Base-by-base conservation (phyloP, 2,797 vertebrate genomes). In the Limosa lapponica region DNA sequence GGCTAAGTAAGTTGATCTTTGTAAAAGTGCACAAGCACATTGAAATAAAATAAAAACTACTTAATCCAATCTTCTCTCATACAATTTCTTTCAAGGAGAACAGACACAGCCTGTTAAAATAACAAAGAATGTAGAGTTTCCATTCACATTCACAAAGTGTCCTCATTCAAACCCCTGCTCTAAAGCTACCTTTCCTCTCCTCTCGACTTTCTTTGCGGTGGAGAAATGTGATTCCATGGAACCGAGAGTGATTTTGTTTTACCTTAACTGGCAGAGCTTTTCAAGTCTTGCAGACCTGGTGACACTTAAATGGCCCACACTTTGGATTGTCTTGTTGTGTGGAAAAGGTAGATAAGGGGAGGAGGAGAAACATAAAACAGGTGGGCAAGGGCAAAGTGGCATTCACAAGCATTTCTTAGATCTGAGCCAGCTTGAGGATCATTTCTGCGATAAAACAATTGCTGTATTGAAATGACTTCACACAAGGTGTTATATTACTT, bases 41-140 rank as follows among this genome's bases (percentile, higher is more conserved):
- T 98, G 98, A 99, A 98, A 98, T 98, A 98, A 98, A 98, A 98
- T 98, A 98, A 98, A 98, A 98, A 99, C 98, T 98, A 98, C 98
- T 99, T 99, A 98, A 98, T 98, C 97, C 97, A 97, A 98, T 98
- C 98, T 98, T 97, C 98, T 95, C 97, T 96, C 97, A 98, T 98
- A 98, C 98, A 98, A 97, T 98, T 97, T 98, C 98, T 97, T 98
- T 98, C 98, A 98, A 98, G 98, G 98, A 98, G 98, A 98, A 99
- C 99, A 99, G 99, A 99, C 98, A 99, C 98, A 98, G 98, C 98
- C 99, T 99, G 99, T 99, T 99, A 99, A 99, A 99, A 99, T 98
- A 99, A 99, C 99, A 99, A 99, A 99, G 99, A 98, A 98, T 98
- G 98, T 98, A 98, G 99, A 99, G 98, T 98, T 98, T 98, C 98